Conservation (phyloP, 1,140 invertebrate genomes). For the Trissolcus basalis region DNA sequence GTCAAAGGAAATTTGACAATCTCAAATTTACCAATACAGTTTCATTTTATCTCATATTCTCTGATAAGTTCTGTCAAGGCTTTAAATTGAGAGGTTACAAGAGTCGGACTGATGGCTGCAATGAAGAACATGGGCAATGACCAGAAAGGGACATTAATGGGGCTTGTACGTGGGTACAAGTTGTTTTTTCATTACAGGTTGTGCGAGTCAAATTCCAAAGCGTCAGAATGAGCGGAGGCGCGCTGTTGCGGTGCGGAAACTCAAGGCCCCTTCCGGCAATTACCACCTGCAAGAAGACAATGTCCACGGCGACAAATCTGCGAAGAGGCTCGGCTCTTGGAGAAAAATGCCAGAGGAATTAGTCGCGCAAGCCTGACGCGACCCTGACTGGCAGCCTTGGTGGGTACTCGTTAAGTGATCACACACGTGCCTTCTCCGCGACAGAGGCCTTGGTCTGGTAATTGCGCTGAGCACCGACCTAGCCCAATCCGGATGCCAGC, state of each 20-base stretch:
- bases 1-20: no score
- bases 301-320: conserved; percentile 11
- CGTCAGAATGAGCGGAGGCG: no score
- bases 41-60: no score
- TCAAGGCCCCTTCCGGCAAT: conserved; percentile 20
- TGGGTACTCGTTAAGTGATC: conserved; percentile 41
- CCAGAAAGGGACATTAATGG: no score
- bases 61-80: no score
- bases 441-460: conserved; percentile 41
- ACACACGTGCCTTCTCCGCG: conserved; percentile 36
- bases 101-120: no score
- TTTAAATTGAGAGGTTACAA: no score
- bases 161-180: no score
- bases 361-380: conserved; percentile 36
- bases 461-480: conserved; percentile 60
- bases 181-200: no score
- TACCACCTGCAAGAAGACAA: conserved; percentile 19
- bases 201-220: neutral
- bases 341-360: conserved; percentile 34
- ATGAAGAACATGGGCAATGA: no score
- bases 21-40: no score
- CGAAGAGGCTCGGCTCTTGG: conserved; percentile 16
- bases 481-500: conserved; percentile 62
- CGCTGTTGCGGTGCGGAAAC: neutral
- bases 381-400: conserved; percentile 42